Evolutionary conservation across 2,888 invertebrate species (phyloP).

Genomic region (Dasysyrphus albostriatus): DNA sequence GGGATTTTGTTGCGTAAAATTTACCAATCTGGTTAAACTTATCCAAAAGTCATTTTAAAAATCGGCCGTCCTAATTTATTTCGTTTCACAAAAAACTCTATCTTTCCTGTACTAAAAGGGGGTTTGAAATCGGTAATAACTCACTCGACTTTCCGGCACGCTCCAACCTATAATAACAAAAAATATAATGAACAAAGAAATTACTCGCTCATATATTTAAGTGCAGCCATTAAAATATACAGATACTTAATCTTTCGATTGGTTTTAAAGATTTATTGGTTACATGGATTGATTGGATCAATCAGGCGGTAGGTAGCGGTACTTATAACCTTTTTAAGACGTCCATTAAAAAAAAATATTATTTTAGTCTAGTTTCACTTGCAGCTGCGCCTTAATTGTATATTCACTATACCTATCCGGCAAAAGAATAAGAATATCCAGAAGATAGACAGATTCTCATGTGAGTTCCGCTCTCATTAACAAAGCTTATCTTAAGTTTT

Average conservation of each 20-base stretch:
- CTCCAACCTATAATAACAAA: neutral
- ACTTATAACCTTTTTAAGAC: neutral
- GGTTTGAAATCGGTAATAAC: neutral
- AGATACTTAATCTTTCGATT: conserved; percentile 28
- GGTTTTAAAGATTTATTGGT: conserved; percentile 49
- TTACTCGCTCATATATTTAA: conserved; percentile 3
- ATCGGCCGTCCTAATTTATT: too few species aligned
- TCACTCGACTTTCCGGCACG: neutral
- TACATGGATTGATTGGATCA: conserved; percentile 27
- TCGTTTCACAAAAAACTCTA: too few species aligned
- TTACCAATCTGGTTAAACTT: too few species aligned
- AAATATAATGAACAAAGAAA: neutral
- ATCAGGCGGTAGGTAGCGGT: conserved; percentile 1
- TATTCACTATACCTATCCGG: conserved; percentile 3
- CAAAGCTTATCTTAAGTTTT: conserved; percentile 24
- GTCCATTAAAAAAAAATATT: neutral
- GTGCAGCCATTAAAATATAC: conserved; percentile 26
- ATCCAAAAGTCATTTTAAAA: too few species aligned
- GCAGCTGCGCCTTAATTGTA: conserved; percentile 27
- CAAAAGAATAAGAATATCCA: neutral
- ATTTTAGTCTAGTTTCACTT: conserved; percentile 1
- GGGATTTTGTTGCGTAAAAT: too few species aligned
- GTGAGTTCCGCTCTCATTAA: conserved; percentile 55
- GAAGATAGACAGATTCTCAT: conserved; percentile 26
- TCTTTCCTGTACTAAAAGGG: neutral